Base-by-base conservation (phyloP, 2,113 vertebrate species). In the Morone saxatilis region DNA sequence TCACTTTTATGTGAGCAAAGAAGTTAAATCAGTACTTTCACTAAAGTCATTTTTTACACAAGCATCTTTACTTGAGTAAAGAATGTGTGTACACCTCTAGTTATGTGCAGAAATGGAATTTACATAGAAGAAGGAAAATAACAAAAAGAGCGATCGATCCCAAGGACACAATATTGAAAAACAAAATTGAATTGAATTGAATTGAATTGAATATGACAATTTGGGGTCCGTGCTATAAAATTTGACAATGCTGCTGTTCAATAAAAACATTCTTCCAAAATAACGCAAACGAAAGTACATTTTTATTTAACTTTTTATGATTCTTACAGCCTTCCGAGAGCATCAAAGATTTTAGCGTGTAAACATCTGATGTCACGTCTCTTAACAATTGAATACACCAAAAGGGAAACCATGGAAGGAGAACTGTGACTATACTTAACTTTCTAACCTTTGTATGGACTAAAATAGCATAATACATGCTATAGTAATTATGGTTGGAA, bases 401-500 rank as follows among this genome's bases (percentile, higher is more conserved):
- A 41, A 62, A 45, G 60, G 38, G n/a, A 50, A 45, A 40, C 43
- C 31, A 36, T 43, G 48, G 73, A 53, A 67, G 71, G 43, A 47
- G 81, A 83, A 87, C 61, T 71, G 63, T 59, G 72, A 54, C 45
- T 66, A 59, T 8, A 74, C 68, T 92, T 90, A 88, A 91, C 87
- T 85, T 88, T 81, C 10, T 72, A 73, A 92, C 90, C 90, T 87
- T 22, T 13, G 41, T 61, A 14, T 78, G 72, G 91, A 86, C 86
- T 86, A 78, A 91, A 93, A 93, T 94, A 92, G 83, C 78, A 71
- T 50, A 51, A 76, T 68, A 90, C 47, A 83, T 79, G 83, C 76
- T 87, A 88, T 80, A 88, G 90, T 83, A 94, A 94, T 93, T 91
- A 92, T 87, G 81, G 73, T 50, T 66, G 61, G 31, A 91, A 86